Evolutionary conservation across 2,888 invertebrate genomes (phyloP), one percentile per base, ranked within the genome.

Genomic region (Drosophila trichaetosa): DNA sequence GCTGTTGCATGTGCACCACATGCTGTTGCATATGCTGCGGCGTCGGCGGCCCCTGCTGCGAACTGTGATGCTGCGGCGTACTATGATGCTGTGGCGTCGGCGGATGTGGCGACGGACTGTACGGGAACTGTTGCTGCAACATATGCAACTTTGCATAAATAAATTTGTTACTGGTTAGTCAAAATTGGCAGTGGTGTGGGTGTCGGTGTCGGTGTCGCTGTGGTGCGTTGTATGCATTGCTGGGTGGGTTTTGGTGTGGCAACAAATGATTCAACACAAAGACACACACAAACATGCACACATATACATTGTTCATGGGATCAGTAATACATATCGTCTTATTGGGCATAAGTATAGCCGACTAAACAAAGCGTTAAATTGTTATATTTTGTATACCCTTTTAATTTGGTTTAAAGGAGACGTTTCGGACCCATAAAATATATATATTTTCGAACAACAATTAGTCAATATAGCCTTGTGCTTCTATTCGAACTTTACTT

Each of bases 41-140:
- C 78, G 91, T 91, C 69, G 91, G 91, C 46, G 90, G 89, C 40
- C 89, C 91, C 64, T 90, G 92, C 70, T 82, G 79, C 53, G 74
- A 90, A 79, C 77, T 91, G 85, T 90, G 90, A 51, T 90, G 91
- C 60, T 91, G 92, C 58, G 91, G 92, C 24, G 78, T 91, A 80
- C 89, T 85, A 56, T 89, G 91, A 34, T 92, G 92, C 59, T 91
- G 92, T 36, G 91, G 90, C 53, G 82, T 72, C 66, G 90, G 92
- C 60, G 92, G 92, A 74, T 92, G 92, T 65, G 92, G 93, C 69
- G 93, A 92, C 65, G 93, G 93, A 83, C 93, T 93, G 75, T 93
- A 93, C 88, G 93, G 93, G 90, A 93, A 93, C 88, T 93, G 93
- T 90, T 93, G 93, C 90, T 92, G 92, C 90, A 93, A 92, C 90